Base-by-base conservation (phyloP, 2,797 vertebrate genomes). In the Leptodactylus fallax region DNA sequence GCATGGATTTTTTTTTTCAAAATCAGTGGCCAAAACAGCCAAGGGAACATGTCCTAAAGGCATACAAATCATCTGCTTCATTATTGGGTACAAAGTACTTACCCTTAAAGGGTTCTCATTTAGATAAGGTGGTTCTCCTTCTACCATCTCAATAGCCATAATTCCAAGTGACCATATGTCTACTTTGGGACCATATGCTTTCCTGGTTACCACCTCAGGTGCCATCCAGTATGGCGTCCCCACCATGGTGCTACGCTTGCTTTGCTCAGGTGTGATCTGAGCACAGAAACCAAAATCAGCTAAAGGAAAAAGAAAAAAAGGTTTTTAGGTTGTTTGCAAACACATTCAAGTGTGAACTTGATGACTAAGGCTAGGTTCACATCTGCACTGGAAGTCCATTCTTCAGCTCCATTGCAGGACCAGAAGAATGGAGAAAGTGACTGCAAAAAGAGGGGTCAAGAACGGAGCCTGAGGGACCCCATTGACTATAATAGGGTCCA, bases 161-260 rank as follows among this genome's bases (percentile, higher is more conserved):
- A 99, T 99, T 76, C 98, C 98, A 90, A 99, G 94, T 9, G 98
- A 99, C 98, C 98, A 99, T 91, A 99, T 99, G 90, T 99, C 98
- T 74, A 99, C 98, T 93, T 99, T 99, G 23, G 98, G 98, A 71
- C 98, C 98, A 0, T 99, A 99, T 0, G 98, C 98, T 93, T 99
- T 99, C 79, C 97, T 94, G 67, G 98, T 99, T 85, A 99, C 98
- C 82, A 99, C 98, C 89, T 99, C 98, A 0, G 98, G 98, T 76
- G 98, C 98, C 98, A 99, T 99, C 98, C 98, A 99, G 92, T 99
- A 99, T 0, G 98, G 98, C 0, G 98, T 99, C 2, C 98, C 98
- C 19, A 99, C 98, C 98, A 99, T 99, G 88, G 98, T 99, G 93
- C 98, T 99, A 91, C 97, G 96, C 91, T 99, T 99, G 93, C 95